These are phyloP conservation scores for Umimayanthus chanpuru DNA, from an alignment of 92 coral and sea anemone genomes.

Conservation along the genomic window DNA sequence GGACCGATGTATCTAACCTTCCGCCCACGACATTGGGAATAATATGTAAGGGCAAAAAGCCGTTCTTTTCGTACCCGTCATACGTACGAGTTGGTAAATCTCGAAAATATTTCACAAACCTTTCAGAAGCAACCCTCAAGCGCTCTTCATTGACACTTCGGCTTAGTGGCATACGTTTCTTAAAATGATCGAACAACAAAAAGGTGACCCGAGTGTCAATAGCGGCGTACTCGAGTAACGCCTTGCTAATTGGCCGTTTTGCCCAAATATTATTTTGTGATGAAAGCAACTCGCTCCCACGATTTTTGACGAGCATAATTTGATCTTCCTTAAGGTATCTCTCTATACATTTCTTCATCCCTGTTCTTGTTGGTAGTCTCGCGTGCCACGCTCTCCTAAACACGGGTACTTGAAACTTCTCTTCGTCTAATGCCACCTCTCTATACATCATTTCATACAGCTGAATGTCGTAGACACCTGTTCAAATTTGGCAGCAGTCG, in stretches of 20 bases:
- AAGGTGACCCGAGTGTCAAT: conserved; percentile 74
- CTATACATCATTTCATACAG: conserved; percentile 81
- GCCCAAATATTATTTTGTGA: conserved; percentile 46
- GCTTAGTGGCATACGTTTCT: conserved; percentile 40
- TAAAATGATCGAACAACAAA: conserved; percentile 70
- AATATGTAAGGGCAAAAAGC: conserved; percentile 75
- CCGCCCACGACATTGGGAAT: conserved; percentile 71
- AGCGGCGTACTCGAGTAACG: conserved; percentile 66
- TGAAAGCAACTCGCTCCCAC: conserved; percentile 51
- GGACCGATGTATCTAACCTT: conserved; percentile 52
- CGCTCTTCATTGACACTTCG: conserved; percentile 52
- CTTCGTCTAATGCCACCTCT: conserved; percentile 43
- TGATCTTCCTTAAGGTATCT: conserved; percentile 72
- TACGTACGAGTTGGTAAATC: conserved; percentile 56
- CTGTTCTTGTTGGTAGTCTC: conserved; percentile 43
- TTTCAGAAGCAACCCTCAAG: conserved; percentile 73
- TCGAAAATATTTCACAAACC: conserved; percentile 74
- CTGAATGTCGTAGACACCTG: conserved; percentile 82
- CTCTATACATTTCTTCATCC: conserved; percentile 76
- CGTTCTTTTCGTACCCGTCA: conserved; percentile 73
- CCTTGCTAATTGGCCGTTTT: conserved; percentile 61
- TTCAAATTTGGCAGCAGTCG: no score
- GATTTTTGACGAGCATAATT: conserved; percentile 55
- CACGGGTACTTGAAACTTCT: conserved; percentile 20
- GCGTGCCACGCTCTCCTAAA: conserved; percentile 35